A percentile compares a stretch with the other conserved stretches of the same genome.
These are phyloP conservation scores for Kryptolebias ocellatus DNA, from an alignment of 2,797 vertebrate species.

Conservation along the genomic window DNA sequence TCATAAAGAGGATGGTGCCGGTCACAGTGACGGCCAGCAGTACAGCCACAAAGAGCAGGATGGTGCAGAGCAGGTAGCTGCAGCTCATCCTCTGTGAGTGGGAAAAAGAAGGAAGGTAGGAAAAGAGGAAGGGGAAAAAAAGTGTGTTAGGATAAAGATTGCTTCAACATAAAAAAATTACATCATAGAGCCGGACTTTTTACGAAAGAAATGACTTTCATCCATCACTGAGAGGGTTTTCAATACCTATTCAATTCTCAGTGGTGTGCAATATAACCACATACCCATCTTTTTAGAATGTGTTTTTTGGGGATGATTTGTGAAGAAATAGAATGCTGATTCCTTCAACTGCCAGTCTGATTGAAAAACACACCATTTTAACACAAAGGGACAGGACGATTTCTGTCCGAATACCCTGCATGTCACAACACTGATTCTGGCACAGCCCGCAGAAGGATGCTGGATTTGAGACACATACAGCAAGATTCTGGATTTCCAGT, in stretches of 20 bases:
- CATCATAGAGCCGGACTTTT: constrained; percentile 9
- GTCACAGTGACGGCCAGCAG: constrained; percentile 92
- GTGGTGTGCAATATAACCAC: constrained; percentile 24
- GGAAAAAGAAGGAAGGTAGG: neutral
- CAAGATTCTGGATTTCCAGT: constrained; percentile 7
- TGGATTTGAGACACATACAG: neutral
- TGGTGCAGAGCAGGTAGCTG: constrained; percentile 91
- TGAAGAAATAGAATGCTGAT: constrained; percentile 30
- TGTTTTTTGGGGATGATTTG: constrained; percentile 46
- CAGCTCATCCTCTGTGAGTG: constrained; percentile 90
- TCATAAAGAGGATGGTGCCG: constrained; percentile 94
- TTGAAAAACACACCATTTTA: constrained; percentile 17
- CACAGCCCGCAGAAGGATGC: neutral
- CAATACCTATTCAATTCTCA: constrained; percentile 25
- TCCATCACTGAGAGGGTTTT: constrained; percentile 38
- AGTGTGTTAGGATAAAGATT: constrained; percentile 27
- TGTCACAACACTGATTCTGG: constrained; percentile 2
- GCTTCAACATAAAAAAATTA: constrained; percentile 14
- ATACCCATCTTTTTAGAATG: constrained; percentile 40
- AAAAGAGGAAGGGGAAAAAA: neutral
- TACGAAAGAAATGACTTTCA: constrained; percentile 38
- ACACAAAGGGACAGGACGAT: neutral
- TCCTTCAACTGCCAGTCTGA: constrained; percentile 21
- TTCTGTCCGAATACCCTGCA: constrained; percentile 19
- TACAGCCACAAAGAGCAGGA: constrained; percentile 92